phyloP scores from a whole-genome alignment of 64 coral and sea anemone genomes.

The Acropora tenuis region DNA sequence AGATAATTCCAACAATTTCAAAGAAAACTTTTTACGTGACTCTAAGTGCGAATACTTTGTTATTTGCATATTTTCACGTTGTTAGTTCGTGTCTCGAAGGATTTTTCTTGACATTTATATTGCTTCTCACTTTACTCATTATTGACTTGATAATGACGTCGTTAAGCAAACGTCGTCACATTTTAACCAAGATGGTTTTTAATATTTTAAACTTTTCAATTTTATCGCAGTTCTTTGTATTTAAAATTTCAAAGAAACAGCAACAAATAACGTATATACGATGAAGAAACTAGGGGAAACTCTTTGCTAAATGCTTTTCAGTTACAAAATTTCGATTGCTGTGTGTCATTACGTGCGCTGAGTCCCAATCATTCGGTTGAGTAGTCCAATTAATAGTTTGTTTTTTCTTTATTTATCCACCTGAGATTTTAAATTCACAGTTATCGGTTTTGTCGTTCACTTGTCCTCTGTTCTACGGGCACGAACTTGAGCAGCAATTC shows the following conservation, averaged over 20 bases:
- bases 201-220: too few relatives aligned
- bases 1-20: background rate
- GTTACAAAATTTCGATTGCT: background rate
- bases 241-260: background rate
- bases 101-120: too few relatives aligned
- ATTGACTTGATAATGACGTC: too few relatives aligned
- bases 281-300: background rate
- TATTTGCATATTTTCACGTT: too few relatives aligned
- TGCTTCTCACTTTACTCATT: too few relatives aligned
- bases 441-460: background rate
- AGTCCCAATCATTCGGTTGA: background rate
- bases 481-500: background rate
- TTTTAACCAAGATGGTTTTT: too few relatives aligned
- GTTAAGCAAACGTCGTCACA: too few relatives aligned
- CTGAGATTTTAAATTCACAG: background rate
- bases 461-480: background rate
- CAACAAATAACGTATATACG: background rate
- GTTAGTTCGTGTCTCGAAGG: too few relatives aligned
- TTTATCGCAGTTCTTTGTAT: too few relatives aligned
- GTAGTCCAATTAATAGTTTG: background rate
- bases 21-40: background rate
- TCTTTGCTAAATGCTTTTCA: constrained; percentile 6
- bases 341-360: background rate
- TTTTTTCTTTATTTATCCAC: background rate
- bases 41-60: too few relatives aligned